Percentiles rank a stretch among this genome's conserved stretches.
phyloP scores from a whole-genome alignment of 2,113 vertebrate genomes.

The Callocephalon fimbriatum region DNA sequence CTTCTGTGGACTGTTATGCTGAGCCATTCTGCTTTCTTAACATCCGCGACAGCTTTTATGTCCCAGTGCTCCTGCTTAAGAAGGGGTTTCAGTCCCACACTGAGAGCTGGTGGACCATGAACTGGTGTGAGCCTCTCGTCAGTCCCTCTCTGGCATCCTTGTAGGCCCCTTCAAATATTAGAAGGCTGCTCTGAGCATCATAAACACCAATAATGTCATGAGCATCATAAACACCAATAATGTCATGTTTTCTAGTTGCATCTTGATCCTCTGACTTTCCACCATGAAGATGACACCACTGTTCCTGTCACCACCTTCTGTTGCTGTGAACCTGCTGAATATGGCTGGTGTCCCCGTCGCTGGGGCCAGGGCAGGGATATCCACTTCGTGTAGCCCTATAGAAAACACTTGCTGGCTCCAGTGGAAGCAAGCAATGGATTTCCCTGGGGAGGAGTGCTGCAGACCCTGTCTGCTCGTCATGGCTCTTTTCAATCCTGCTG shows the following conservation, averaged over 20 bases:
- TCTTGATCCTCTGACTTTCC: background rate
- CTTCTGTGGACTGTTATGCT: background rate
- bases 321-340: background rate
- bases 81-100: background rate
- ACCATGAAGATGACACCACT: accelerated
- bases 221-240: background rate
- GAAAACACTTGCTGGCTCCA: background rate
- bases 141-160: background rate
- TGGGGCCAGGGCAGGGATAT: background rate
- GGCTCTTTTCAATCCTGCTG: background rate
- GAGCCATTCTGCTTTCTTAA: background rate
- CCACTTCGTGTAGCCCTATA: background rate
- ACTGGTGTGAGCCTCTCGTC: background rate
- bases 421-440: background rate
- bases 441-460: background rate
- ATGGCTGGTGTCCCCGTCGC: background rate
- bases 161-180: background rate
- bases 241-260: background rate
- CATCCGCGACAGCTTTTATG: background rate
- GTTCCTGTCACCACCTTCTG: background rate
- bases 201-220: no score
- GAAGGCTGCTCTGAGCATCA: background rate
- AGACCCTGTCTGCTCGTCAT: background rate
- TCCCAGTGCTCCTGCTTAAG: accelerated
- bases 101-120: background rate